Evolutionary conservation across 2,113 vertebrate genomes (phyloP), one percentile per base, ranked within the genome.

Genomic region (Carassius carassius): DNA sequence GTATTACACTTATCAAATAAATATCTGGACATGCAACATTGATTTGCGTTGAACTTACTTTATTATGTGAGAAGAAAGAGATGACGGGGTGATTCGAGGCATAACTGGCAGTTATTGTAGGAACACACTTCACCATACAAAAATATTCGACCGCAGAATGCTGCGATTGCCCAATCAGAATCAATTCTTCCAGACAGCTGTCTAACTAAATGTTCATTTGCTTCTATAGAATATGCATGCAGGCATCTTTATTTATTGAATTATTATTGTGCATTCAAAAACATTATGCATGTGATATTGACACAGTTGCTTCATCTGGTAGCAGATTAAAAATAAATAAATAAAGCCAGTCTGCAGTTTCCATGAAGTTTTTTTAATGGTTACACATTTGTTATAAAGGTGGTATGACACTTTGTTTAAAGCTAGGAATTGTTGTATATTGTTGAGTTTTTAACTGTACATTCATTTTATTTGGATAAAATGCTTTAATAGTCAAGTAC

Each of bases 301-400:
- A 84, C 32, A 60, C 19, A 16, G 10, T 21, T 44, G 54, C 6
- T 29, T 17, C 25, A 60, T 60, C 3, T 51, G n/a, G 16, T 65
- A 75, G 13, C 21, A 44, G 44, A 87, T 90, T 94, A 89, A 94
- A 95, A 90, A 94, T 92, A 95, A 90, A 94, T 60, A 60, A 60
- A 60, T 60, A 60, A 60, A 95, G 87, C 90, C 91, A 85, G 19
- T 92, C 92, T 94, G 92, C 91, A 92, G 95, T 96, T 96, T 94
- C 91, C 94, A 96, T 84, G 89, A 95, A 96, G 95, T 93, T 93
- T 96, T 93, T 91, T 97, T 97, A 97, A 97, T 91, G 81, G 88
- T 95, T 96, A 96, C 94, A 96, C 94, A 96, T 95, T 96, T 95
- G 90, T 91, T 91, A 94, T 94, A 95, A 96, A 95, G 94, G 93